Evolutionary conservation across 2,797 vertebrate genomes (phyloP), one percentile per base, ranked within the genome.

Genomic region (Alauda arvensis): DNA sequence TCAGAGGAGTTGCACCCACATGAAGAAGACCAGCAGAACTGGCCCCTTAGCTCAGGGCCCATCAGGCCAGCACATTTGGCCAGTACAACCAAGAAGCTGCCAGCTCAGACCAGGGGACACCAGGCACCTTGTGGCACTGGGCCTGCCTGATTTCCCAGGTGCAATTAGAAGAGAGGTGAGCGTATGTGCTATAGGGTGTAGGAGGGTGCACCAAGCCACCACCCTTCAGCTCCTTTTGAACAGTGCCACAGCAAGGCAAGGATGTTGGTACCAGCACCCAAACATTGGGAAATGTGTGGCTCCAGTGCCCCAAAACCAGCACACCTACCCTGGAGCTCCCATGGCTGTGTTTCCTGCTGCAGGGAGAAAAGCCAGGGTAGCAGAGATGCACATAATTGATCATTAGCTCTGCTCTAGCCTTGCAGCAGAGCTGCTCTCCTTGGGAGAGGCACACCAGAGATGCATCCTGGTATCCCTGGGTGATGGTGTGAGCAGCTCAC

Each of bases 251-350:
- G 53, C 43, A 55, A 70, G n/a, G 39, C 40, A 71, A 34, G 60
- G 65, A 29, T 0, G 0, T 17, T 4, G 0, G 39, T 15, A 12
- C 34, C 21, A 2, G 4, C 31, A 74, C 1, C 48, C 49, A 34
- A 69, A 40, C 20, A 4, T 0, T 9, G 46, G 53, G 53, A 55
- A 63, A 55, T 9, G 28, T 18, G 33, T 10, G 33, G 72, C 8
- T 33, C 18, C 29, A 20, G 33, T 1, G 6, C 15, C 57, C 51
- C 14, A 56, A 78, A 77, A 2, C 43, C 10, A 7, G 10, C 13
- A 17, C 0, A 0, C 15, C n/a, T 17, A 39, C 29, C 48, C 11
- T 0, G 0, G 33, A 68, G 52, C 45, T 53, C 48, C 53, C 1
- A 6, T 0, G 1, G 18, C 59, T 19, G 20, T 3, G 1, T 37